Evolutionary conservation across 1,140 invertebrate species (phyloP).

Genomic region (Cotesia vestalis): DNA sequence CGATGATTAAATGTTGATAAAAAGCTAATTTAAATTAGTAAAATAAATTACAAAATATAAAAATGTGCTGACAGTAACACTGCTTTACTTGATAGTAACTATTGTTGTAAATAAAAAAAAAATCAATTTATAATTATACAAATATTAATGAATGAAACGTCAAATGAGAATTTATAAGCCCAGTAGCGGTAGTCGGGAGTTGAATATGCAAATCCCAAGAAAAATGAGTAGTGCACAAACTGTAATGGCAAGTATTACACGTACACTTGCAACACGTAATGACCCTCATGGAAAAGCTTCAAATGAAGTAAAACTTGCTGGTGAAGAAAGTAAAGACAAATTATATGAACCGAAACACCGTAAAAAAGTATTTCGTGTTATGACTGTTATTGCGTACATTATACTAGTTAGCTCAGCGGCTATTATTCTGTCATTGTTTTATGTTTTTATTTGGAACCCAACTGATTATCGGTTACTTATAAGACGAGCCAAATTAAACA

Average conservation of each 20-base stretch:
- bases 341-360: slow-evolving; percentile 85
- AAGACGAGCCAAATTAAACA: slow-evolving; percentile 34
- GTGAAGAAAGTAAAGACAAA: slow-evolving; percentile 81
- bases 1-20: no score
- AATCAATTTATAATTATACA: not conserved
- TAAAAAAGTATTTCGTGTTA: slow-evolving; percentile 87
- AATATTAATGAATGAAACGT: slow-evolving; percentile 21
- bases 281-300: slow-evolving; percentile 62
- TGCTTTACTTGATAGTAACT: no score
- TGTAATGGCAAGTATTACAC: slow-evolving; percentile 60
- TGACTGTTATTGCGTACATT: slow-evolving; percentile 95
- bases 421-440: slow-evolving; percentile 94
- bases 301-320: slow-evolving; percentile 74
- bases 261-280: slow-evolving; percentile 54
- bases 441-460: slow-evolving; percentile 95
- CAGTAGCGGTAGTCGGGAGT: not conserved
- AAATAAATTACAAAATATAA: no score
- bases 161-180: slow-evolving; percentile 13
- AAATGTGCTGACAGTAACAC: no score
- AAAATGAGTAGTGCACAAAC: slow-evolving; percentile 63
- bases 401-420: slow-evolving; percentile 94
- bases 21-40: no score
- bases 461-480: slow-evolving; percentile 54
- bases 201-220: slow-evolving; percentile 56
- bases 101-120: no score